Evolutionary conservation across 2,888 invertebrate species (phyloP), one percentile per base, ranked within the genome.

Genomic region (Galerucella nymphaeae): DNA sequence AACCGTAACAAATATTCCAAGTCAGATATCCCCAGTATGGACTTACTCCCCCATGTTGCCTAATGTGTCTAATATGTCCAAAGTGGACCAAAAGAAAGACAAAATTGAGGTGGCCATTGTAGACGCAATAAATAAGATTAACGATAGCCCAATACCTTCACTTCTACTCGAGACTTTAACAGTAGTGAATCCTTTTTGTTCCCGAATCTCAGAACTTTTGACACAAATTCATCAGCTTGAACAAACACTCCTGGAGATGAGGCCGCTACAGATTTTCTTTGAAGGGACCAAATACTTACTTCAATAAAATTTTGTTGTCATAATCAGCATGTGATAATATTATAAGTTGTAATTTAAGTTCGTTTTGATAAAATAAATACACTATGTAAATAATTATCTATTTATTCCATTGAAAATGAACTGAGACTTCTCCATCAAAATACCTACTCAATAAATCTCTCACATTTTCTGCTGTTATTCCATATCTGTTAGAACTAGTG

Each of bases 101-200:
- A 68, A 61, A 30, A 18, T 61, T 14, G 62, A 69, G 18, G 20
- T 58, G 16, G 64, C 62, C 45, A 64, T 69, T 20, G 42, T 72
- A 3, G 66, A 74, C 14, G 74, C 71, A 20, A 42, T 71, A 38
- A 66, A 66, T 41, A 65, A 64, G 42, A 38, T 72, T 30, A 63
- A 68, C 55, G 18, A 20, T n/a, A 53, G 16, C 50, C 50, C 70
- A 58, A 41, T 66, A 48, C 13, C 48, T 55, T 38, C 48, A 18
- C 30, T 45, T 13, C 58, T 18, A 61, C 61, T 11, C 11, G 42
- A 42, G 42, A 42, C 42, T 42, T 48, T 16, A 2, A 13, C 61
- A 30, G 18, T n/a, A 30, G 23, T 70, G 16, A 70, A 70, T 55
- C 64, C 64, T 16, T 65, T 70, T 42, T 64, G 70, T 30, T 10